phyloP scores from a whole-genome alignment of 2,797 vertebrate species.

The Chloroceryle inda region DNA sequence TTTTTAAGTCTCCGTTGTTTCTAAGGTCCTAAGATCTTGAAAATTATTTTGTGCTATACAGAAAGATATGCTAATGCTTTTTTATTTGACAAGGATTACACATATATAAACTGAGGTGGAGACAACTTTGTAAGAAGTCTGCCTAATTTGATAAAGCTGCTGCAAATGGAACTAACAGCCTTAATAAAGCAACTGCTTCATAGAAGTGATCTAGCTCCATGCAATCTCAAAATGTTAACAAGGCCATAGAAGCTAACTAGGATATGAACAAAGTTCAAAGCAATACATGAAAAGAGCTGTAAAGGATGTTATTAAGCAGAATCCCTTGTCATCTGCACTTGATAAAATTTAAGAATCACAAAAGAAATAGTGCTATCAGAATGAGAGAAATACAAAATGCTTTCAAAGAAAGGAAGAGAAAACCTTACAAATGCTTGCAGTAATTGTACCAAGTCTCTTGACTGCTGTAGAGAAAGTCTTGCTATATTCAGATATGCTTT shows the following conservation, averaged over 20 bases:
- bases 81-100: neutral
- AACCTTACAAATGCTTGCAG: neutral
- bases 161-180: neutral
- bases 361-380: neutral
- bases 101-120: neutral
- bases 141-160: neutral
- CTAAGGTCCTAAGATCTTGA: neutral
- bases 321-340: neutral
- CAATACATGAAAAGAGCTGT: neutral
- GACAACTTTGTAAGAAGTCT: neutral
- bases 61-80: neutral
- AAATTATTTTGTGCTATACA: neutral
- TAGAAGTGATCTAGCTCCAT: neutral
- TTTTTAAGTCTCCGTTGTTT: neutral
- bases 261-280: neutral
- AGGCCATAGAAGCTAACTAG: neutral
- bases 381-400: neutral
- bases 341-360: neutral
- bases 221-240: neutral
- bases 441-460: fast-evolving
- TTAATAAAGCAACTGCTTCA: neutral
- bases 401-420: neutral
- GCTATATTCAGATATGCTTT: neutral
- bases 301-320: neutral
- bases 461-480: neutral